A percentile compares a stretch with the other conserved stretches of the same genome.
Evolutionary conservation across 2,888 invertebrate species (phyloP).

Genomic region (Gymnoscelis rufifasciata): DNA sequence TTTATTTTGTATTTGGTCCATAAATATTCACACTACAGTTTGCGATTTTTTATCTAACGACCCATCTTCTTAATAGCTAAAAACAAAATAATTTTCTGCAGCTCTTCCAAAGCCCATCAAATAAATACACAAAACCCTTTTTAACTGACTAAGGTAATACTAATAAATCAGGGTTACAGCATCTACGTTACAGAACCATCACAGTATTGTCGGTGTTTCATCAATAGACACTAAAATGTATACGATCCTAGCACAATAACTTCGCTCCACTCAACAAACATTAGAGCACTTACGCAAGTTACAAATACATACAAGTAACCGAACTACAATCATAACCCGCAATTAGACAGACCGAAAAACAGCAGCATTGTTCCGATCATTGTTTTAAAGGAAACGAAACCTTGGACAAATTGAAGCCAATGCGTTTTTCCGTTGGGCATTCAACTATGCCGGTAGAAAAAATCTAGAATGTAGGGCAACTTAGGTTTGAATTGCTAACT

Average conservation of each 20-base stretch:
- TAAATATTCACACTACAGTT: too few species aligned
- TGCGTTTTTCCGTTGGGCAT: constrained; percentile 9
- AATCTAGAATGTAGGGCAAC: background rate
- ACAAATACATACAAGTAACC: background rate
- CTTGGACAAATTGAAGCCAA: constrained; percentile 15
- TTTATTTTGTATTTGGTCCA: too few species aligned
- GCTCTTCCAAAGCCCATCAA: too few species aligned
- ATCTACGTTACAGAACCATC: too few species aligned
- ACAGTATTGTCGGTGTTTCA: background rate
- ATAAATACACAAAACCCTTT: too few species aligned
- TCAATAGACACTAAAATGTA: constrained; percentile 4
- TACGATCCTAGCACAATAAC: constrained; percentile 4
- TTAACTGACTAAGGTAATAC: too few species aligned
- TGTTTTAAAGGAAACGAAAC: constrained; percentile 13
- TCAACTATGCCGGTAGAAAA: constrained; percentile 3
- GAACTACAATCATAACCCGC: constrained; percentile 19
- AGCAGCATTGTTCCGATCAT: constrained; percentile 24
- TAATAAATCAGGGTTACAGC: too few species aligned
- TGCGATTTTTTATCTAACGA: too few species aligned
- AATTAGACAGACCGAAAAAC: constrained; percentile 27
- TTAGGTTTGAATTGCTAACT: background rate
- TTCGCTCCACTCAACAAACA: constrained; percentile 1
- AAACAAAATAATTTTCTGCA: too few species aligned
- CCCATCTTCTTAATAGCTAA: too few species aligned
- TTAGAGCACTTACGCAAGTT: constrained; percentile 7